A percentile compares a stretch with the other conserved stretches of the same genome.
phyloP scores from a whole-genome alignment of 2,113 vertebrate genomes.

The Gavia stellata region DNA sequence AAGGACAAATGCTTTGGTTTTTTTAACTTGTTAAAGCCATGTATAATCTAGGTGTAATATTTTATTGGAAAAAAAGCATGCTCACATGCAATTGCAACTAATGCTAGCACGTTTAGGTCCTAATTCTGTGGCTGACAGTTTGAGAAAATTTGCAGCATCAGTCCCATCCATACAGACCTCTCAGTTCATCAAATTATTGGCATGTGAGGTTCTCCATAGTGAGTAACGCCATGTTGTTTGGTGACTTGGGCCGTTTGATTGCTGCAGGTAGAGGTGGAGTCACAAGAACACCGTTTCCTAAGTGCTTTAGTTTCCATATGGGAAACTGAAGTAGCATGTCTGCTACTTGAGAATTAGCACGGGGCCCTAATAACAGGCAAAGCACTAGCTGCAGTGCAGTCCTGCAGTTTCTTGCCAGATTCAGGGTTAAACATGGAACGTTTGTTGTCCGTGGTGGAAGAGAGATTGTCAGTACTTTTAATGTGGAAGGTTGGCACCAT shows the following conservation, averaged over 20 bases:
- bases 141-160: background rate
- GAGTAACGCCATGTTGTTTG: background rate
- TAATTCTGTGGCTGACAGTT: background rate
- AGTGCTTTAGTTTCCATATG: background rate
- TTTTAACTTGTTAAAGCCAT: background rate
- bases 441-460: background rate
- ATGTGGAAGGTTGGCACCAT: background rate
- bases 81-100: background rate
- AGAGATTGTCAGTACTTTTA: background rate
- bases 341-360: background rate
- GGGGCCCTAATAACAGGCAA: background rate
- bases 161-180: background rate
- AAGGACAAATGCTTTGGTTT: background rate
- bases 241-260: background rate
- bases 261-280: background rate
- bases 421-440: accelerated
- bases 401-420: background rate
- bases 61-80: background rate
- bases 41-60: background rate
- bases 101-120: background rate
- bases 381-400: background rate
- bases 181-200: background rate
- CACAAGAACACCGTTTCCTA: background rate
- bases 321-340: background rate
- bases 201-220: background rate